Evolutionary conservation across 2,888 invertebrate genomes (phyloP), one percentile per base, ranked within the genome.

Genomic region (Clunio marinus): DNA sequence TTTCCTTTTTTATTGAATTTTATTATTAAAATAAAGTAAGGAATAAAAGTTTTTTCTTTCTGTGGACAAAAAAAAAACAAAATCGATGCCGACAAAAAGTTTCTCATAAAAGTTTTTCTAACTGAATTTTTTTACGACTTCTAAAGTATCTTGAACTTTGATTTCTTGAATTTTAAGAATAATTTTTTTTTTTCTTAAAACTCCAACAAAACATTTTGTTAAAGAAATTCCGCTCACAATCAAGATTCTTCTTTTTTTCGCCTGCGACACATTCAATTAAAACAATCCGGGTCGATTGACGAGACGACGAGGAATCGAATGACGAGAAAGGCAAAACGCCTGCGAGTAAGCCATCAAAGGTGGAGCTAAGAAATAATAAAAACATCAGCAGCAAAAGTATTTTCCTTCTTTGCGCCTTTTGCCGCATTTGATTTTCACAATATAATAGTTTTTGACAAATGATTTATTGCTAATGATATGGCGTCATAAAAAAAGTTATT

Each of bases 291-390:
- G 25, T 22, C 55, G 32, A 17, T 35, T 59, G 59, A 32, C 59
- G 20, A 45, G 17, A 15, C 32, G 32, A 32, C 5, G 32, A 45
- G 45, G 17, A 45, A 22, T 22, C 27, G 17, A 28, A 27, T 25
- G 27, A 57, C 22, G 57, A 22, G 41, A 60, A 58, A 25, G 24
- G 24, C 60, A 63, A n/a, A 63, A 63, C 63, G 45, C 63, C 46
- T 63, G 62, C 63, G 63, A 46, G 35, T 60, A 60, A 41, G 28
- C 32, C 22, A 35, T 35, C 60, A 35, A 60, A 63, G 60, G 45
- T 63, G 46, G 63, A 63, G 63, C 63, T 63, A 63, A 45, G 46
- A 63, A 63, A 46, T 20, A 63, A 63, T 63, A 63, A 63, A 45
- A 63, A 46, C 25, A 63, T 46, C 63, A 63, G 10, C 20, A 63